A percentile compares a stretch with the other conserved stretches of the same genome.
Evolutionary conservation across 2,113 vertebrate genomes (phyloP).

Genomic region (Perca fluviatilis): DNA sequence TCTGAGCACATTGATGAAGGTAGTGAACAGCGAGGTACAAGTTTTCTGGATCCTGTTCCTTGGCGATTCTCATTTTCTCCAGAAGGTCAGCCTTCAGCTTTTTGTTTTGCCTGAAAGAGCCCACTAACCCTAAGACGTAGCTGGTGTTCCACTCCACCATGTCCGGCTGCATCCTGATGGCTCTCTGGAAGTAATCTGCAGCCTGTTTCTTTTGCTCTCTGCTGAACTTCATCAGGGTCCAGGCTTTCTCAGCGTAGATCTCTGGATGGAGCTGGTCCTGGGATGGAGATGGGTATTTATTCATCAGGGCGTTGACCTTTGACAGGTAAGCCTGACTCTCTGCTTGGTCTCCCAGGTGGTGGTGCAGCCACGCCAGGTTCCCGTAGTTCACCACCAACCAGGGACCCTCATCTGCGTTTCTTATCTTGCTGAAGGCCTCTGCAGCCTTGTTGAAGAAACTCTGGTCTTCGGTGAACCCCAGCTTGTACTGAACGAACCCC

Average conservation of each 20-base stretch:
- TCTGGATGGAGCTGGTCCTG: slow-evolving; percentile 53
- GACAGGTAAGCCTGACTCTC: slow-evolving; percentile 47
- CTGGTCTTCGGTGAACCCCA: not conserved
- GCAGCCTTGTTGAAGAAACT: too few relatives aligned
- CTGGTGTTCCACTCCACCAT: slow-evolving; percentile 59
- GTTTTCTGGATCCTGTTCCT: slow-evolving; percentile 58
- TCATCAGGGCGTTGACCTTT: too few relatives aligned
- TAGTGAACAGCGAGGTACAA: slow-evolving; percentile 29
- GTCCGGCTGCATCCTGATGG: slow-evolving; percentile 64
- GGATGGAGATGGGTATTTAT: too few relatives aligned
- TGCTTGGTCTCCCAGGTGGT: slow-evolving; percentile 29
- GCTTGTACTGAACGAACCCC: too few relatives aligned
- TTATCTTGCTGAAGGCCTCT: not conserved
- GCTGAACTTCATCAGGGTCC: too few relatives aligned
- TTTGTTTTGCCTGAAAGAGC: too few relatives aligned
- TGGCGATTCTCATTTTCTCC: slow-evolving; percentile 43
- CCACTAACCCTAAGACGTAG: not conserved
- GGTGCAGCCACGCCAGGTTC: slow-evolving; percentile 73
- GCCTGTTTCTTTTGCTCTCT: too few relatives aligned
- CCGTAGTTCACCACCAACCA: slow-evolving; percentile 68
- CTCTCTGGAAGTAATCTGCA: slow-evolving; percentile 53
- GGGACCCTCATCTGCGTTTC: slow-evolving; percentile 59
- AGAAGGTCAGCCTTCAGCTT: not conserved
- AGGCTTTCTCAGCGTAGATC: slow-evolving; percentile 61
- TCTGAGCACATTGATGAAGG: not conserved